These are phyloP conservation scores for Neodiprion fabricii DNA, from an alignment of 1,140 invertebrate species.

Conservation along the genomic window DNA sequence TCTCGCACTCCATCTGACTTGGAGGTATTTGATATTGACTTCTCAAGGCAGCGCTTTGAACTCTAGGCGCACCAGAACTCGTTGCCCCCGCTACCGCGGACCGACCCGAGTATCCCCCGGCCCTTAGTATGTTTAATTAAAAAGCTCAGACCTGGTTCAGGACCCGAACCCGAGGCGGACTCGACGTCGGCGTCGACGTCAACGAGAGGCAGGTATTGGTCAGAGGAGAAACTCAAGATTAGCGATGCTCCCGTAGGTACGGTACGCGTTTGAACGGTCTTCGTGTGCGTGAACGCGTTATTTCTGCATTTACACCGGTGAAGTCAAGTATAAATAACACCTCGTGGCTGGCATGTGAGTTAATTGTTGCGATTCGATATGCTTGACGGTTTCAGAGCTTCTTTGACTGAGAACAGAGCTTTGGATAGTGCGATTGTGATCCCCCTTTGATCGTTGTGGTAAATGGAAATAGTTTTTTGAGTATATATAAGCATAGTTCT, in stretches of 20 bases:
- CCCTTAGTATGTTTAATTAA: conserved; percentile 55
- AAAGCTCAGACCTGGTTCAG: conserved; percentile 41
- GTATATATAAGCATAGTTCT: neutral
- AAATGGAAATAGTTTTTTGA: neutral
- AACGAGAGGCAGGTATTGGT: neutral
- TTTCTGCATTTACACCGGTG: neutral
- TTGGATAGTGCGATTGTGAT: neutral
- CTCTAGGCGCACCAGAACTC: conserved; percentile 36
- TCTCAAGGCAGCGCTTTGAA: conserved; percentile 59
- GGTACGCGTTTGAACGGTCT: neutral
- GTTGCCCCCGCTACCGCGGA: conserved; percentile 19
- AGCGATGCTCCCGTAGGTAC: neutral
- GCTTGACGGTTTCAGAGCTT: neutral
- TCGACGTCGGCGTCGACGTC: neutral
- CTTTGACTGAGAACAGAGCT: neutral
- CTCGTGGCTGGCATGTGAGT: neutral
- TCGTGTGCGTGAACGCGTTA: no score
- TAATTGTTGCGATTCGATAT: conserved; percentile 2
- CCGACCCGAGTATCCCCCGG: conserved; percentile 11
- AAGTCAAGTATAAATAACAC: neutral
- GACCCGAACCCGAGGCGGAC: neutral
- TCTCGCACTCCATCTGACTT: conserved; percentile 50
- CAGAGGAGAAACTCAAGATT: neutral
- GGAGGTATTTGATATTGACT: conserved; percentile 63
- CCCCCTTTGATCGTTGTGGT: neutral